phyloP scores from a whole-genome alignment of 2,797 vertebrate species.

The Acipenser oxyrinchus region DNA sequence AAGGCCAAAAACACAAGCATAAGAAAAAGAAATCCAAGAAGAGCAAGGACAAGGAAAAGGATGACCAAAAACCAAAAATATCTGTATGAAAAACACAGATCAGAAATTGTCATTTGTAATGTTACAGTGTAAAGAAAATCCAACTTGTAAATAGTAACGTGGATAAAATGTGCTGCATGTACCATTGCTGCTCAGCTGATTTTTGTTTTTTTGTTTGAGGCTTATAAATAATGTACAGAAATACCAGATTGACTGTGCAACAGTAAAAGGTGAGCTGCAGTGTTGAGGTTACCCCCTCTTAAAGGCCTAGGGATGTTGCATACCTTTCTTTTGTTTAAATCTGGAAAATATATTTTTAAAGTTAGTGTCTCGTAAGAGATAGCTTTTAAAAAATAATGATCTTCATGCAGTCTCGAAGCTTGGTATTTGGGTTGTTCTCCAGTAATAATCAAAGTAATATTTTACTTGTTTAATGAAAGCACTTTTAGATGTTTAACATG shows the following conservation, averaged over 20 bases:
- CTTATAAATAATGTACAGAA: conserved; percentile 57
- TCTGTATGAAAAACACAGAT: conserved; percentile 37
- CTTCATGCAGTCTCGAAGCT: too few species aligned
- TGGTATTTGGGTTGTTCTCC: too few species aligned
- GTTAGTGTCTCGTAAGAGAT: too few species aligned
- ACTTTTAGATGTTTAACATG: conserved; percentile 39
- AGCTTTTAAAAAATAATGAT: too few species aligned
- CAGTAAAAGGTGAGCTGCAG: too few species aligned
- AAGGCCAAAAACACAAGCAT: conserved; percentile 70
- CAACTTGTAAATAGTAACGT: conserved; percentile 67
- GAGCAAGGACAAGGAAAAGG: conserved; percentile 59
- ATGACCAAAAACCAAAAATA: conserved; percentile 55
- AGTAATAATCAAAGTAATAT: too few species aligned
- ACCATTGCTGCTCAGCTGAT: conserved; percentile 72
- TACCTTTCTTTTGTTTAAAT: too few species aligned
- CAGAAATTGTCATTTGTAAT: conserved; percentile 42
- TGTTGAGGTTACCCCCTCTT: too few species aligned
- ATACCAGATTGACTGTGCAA: too few species aligned
- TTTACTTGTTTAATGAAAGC: conserved; percentile 30
- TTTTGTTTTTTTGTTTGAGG: conserved; percentile 70
- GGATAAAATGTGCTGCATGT: conserved; percentile 69
- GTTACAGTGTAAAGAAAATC: conserved; percentile 64
- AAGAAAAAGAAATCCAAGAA: conserved; percentile 83
- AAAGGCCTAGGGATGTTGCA: too few species aligned
- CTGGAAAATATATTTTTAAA: too few species aligned